Evolutionary conservation across 1,140 invertebrate species (phyloP).

Genomic region (Pseudomyrmex dendroicus): DNA sequence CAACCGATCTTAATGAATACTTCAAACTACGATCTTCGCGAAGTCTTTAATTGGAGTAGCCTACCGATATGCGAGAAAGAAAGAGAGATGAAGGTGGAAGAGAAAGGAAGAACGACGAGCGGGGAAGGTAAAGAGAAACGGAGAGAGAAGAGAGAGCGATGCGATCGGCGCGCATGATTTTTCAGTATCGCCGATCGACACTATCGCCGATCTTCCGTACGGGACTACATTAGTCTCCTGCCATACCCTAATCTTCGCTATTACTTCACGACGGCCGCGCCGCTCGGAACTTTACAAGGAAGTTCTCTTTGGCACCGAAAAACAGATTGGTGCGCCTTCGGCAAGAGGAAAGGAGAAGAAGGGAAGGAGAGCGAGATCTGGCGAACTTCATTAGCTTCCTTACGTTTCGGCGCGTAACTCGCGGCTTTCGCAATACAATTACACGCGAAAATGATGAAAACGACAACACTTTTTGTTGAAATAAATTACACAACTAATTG

Average conservation of each 20-base stretch:
- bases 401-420: not conserved
- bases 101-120: not conserved
- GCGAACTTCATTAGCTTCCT: slow-evolving; percentile 53
- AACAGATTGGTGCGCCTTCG: slow-evolving; percentile 54
- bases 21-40: slow-evolving; percentile 27
- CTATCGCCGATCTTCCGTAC: slow-evolving; percentile 23
- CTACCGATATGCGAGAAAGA: slow-evolving; percentile 31
- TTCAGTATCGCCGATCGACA: slow-evolving; percentile 52
- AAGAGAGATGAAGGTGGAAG: not conserved
- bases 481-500: no score
- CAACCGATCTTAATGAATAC: slow-evolving; percentile 55
- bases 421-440: no score
- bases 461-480: no score
- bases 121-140: not conserved
- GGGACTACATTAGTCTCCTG: slow-evolving; percentile 48
- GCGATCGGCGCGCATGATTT: slow-evolving; percentile 55
- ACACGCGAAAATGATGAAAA: no score
- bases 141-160: not conserved
- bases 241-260: slow-evolving; percentile 48
- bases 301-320: slow-evolving; percentile 44
- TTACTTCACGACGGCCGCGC: slow-evolving; percentile 39
- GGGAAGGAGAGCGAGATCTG: slow-evolving; percentile 14
- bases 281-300: slow-evolving; percentile 24
- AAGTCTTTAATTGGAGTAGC: slow-evolving; percentile 52
- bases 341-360: not conserved